phyloP scores from a whole-genome alignment of 2,888 invertebrate species.

The Baccha elongata region DNA sequence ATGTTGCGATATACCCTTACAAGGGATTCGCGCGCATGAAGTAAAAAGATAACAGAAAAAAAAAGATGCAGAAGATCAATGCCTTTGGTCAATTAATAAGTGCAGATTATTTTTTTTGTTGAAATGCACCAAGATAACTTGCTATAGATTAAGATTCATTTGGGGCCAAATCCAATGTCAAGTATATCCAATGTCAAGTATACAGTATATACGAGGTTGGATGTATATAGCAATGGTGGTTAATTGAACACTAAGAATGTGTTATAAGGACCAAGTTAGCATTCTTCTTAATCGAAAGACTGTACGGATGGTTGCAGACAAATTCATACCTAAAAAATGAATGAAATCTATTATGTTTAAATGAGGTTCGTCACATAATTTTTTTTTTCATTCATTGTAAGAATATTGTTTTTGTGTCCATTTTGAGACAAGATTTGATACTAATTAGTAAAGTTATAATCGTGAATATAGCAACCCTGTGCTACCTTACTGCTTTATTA shows the following conservation, averaged over 20 bases:
- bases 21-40: conserved; percentile 21
- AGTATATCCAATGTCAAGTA: conserved; percentile 55
- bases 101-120: conserved; percentile 47
- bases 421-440: too few relatives aligned
- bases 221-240: background rate
- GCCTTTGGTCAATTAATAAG: conserved; percentile 23
- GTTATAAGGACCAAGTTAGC: background rate
- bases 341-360: too few relatives aligned
- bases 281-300: background rate
- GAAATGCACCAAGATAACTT: conserved; percentile 49
- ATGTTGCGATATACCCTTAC: conserved; percentile 37
- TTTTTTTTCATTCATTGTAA: background rate
- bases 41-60: conserved; percentile 6
- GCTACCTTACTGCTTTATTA: too few relatives aligned
- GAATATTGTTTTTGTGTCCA: too few relatives aligned
- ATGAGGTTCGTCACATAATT: too few relatives aligned
- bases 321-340: too few relatives aligned
- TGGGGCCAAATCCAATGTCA: conserved; percentile 60
- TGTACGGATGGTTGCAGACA: background rate
- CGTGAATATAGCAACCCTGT: too few relatives aligned
- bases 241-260: background rate
- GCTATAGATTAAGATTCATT: conserved; percentile 52
- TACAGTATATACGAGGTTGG: too few relatives aligned
- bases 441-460: too few relatives aligned
- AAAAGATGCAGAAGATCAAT: conserved; percentile 30